Evolutionary conservation across 2,113 vertebrate species (phyloP).

Genomic region (Aix galericulata): DNA sequence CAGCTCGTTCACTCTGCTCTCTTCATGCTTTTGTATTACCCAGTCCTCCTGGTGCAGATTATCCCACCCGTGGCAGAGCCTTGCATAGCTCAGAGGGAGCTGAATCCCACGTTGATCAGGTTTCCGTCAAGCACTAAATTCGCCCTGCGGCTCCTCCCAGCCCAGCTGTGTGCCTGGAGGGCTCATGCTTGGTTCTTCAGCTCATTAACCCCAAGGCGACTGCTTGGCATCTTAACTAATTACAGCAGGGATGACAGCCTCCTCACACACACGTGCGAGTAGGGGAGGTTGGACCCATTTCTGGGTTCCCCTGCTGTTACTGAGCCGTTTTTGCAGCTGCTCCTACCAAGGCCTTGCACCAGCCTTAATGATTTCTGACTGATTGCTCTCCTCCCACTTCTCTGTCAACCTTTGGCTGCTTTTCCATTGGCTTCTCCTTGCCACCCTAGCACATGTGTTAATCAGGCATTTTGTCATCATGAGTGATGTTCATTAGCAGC

Average conservation of each 20-base stretch:
- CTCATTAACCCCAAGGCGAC: background rate
- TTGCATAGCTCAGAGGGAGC: background rate
- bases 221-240: background rate
- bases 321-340: background rate
- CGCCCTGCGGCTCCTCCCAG: background rate
- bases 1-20: too few species aligned
- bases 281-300: background rate
- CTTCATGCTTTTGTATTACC: too few species aligned
- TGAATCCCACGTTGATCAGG: background rate
- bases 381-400: background rate
- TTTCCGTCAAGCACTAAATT: background rate
- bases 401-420: background rate
- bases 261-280: background rate
- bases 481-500: background rate
- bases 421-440: background rate
- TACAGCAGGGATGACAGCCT: background rate
- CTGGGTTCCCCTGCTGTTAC: background rate
- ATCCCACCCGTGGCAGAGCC: background rate
- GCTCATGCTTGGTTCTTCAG: background rate
- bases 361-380: too few species aligned
- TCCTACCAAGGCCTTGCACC: background rate
- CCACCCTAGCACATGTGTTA: background rate
- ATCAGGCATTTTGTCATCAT: background rate
- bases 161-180: background rate
- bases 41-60: background rate